Conservation (phyloP, 35 echinoderm and acorn worm species). For the Apostichopus californicus region DNA sequence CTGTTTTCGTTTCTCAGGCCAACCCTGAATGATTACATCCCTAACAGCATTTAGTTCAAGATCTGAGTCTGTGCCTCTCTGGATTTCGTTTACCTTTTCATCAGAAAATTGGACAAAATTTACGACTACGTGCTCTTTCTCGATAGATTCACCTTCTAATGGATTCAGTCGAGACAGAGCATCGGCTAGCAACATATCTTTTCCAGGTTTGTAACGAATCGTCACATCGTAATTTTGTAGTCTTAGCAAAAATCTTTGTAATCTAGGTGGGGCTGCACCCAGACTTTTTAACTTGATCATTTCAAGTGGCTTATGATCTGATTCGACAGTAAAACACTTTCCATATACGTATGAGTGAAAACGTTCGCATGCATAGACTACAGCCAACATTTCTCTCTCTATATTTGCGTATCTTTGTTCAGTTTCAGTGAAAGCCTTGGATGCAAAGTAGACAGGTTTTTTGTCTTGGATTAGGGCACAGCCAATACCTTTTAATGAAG, state of each 20-base stretch:
- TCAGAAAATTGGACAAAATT: constrained; percentile 23
- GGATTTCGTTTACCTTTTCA: neutral
- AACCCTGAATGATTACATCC: constrained; percentile 5
- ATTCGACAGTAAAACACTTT: neutral
- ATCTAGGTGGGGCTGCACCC: constrained; percentile 48
- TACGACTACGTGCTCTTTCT: neutral
- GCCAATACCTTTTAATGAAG: constrained; percentile 48
- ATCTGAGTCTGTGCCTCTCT: neutral
- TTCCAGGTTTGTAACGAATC: constrained; percentile 41
- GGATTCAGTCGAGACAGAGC: constrained; percentile 37
- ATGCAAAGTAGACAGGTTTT: too few species aligned
- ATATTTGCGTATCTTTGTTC: too few species aligned
- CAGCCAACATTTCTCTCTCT: too few species aligned
- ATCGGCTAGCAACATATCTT: constrained; percentile 50
- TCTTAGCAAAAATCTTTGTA: constrained; percentile 47
- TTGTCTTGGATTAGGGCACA: constrained; percentile 54
- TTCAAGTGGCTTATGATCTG: constrained; percentile 34
- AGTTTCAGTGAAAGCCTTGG: too few species aligned
- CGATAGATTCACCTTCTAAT: neutral
- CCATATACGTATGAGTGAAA: too few species aligned
- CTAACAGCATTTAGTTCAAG: constrained; percentile 19
- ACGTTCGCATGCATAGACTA: too few species aligned
- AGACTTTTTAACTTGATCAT: constrained; percentile 55
- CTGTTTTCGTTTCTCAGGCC: constrained; percentile 7
- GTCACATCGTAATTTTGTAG: constrained; percentile 47